Evolutionary conservation across 2,797 vertebrate species (phyloP).

Genomic region (Lagorchestes hirsutus): DNA sequence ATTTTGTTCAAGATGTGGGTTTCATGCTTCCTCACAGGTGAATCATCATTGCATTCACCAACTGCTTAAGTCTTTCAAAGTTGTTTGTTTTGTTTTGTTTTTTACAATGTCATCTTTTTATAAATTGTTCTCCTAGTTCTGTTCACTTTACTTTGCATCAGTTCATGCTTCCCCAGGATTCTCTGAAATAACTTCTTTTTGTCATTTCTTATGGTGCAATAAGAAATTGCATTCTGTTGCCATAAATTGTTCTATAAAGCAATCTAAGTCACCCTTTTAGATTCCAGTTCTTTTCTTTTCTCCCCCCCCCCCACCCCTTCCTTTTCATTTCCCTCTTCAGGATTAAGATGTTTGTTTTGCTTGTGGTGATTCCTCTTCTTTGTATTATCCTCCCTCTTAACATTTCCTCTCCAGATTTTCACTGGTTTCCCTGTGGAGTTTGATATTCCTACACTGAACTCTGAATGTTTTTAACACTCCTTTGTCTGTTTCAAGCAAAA

Average conservation of each 20-base stretch:
- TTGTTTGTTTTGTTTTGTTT: neutral
- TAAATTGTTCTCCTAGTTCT: neutral
- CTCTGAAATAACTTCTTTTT: neutral
- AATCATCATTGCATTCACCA: neutral
- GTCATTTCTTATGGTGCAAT: neutral
- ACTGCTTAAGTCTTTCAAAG: neutral
- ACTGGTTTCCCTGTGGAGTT: neutral
- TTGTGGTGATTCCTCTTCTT: neutral
- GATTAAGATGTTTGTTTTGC: neutral
- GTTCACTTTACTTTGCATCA: neutral
- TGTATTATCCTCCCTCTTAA: neutral
- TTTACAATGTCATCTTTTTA: neutral
- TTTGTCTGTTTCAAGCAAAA: no score
- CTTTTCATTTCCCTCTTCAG: neutral
- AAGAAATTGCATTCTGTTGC: neutral
- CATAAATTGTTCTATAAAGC: neutral
- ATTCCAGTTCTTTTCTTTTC: neutral
- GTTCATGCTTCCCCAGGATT: neutral
- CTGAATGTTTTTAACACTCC: no score
- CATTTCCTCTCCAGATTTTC: neutral
- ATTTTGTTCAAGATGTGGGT: neutral
- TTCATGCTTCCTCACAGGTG: neutral
- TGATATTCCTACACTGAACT: neutral
- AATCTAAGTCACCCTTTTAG: neutral
- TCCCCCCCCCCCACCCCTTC: no score